These are phyloP conservation scores for Heterodera schachtii DNA, from an alignment of 1,140 invertebrate genomes.

Conservation along the genomic window DNA sequence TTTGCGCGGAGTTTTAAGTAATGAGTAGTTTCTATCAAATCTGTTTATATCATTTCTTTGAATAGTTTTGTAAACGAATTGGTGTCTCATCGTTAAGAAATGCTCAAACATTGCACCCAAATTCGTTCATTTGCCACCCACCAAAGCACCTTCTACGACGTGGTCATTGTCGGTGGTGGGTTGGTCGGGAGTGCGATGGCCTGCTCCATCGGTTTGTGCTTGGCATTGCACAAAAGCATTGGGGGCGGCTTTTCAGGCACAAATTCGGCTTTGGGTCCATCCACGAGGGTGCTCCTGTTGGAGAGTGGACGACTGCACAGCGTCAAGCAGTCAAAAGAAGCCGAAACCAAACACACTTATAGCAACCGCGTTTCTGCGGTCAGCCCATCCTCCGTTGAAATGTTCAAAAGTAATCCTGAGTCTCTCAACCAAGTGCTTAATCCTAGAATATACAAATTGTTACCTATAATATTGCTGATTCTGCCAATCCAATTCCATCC, in stretches of 20 bases:
- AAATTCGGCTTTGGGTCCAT: constrained; percentile 29
- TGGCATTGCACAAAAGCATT: background rate
- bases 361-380: constrained; percentile 54
- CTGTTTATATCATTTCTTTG: too few species aligned
- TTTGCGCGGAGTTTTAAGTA: too few species aligned
- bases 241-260: constrained; percentile 38
- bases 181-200: constrained; percentile 57
- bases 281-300: constrained; percentile 43
- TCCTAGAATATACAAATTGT: background rate
- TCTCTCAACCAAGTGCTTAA: too few species aligned
- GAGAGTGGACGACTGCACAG: constrained; percentile 35
- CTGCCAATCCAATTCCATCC: constrained; percentile 10
- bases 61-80: background rate
- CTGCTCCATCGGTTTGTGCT: constrained; percentile 45
- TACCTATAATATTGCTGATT: background rate
- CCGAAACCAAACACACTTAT: constrained; percentile 17
- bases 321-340: constrained; percentile 6
- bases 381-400: constrained; percentile 43
- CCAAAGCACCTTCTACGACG: constrained; percentile 23
- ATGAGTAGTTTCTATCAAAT: too few species aligned
- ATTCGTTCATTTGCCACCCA: background rate
- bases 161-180: constrained; percentile 52
- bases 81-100: background rate
- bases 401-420: constrained; percentile 45
- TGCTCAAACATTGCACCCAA: background rate